Percentiles rank a stretch among this genome's conserved stretches.
These are phyloP conservation scores for Carollia perspicillata DNA, from an alignment of 2,113 vertebrate genomes.

Conservation along the genomic window DNA sequence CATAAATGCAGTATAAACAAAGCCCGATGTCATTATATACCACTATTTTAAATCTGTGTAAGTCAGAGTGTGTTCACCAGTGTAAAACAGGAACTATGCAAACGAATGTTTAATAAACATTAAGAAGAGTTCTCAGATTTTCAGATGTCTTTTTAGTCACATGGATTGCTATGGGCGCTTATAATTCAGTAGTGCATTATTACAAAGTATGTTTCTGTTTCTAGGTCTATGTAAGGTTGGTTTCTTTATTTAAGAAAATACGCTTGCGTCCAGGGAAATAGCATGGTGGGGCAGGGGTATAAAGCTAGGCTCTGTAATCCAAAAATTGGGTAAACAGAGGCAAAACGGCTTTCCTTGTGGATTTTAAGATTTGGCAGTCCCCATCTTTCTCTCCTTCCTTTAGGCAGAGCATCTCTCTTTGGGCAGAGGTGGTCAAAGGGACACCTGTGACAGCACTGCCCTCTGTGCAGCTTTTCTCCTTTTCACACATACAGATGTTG, in stretches of 20 bases:
- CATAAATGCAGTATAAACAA: neutral
- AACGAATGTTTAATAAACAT: neutral
- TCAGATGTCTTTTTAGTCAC: neutral
- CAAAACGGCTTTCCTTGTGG: neutral
- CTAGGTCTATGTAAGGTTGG: neutral
- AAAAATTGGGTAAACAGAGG: neutral
- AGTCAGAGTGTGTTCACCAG: neutral
- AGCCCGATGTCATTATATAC: neutral
- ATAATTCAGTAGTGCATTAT: neutral
- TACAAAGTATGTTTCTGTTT: neutral
- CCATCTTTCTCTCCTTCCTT: neutral
- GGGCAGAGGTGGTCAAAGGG: neutral
- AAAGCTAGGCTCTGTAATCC: neutral
- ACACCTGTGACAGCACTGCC: neutral
- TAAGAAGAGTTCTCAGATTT: neutral
- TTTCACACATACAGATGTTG: neutral
- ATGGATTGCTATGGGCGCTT: neutral
- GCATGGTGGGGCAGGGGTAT: neutral
- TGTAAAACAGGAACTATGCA: neutral
- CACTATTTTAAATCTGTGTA: neutral
- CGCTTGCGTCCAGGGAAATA: neutral
- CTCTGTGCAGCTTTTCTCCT: neutral
- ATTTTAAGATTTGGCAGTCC: neutral
- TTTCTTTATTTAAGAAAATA: neutral
- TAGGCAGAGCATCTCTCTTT: neutral